Base-by-base conservation (phyloP, 2,797 vertebrate species). In the Arvicola amphibius region DNA sequence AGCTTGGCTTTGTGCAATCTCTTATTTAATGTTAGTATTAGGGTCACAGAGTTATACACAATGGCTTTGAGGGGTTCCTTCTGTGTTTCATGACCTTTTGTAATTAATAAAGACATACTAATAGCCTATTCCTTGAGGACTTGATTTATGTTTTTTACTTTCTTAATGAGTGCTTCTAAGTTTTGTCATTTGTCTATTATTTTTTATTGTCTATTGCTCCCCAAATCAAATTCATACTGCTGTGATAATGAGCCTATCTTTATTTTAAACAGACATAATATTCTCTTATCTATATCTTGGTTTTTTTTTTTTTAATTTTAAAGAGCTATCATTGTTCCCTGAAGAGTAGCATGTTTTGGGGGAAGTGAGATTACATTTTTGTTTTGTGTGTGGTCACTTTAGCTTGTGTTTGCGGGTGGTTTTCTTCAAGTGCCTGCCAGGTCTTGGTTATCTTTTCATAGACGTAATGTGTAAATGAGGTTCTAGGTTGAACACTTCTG, bases 371-470 rank as follows among this genome's bases (percentile, higher is more conserved):
- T 43, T 84, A 88, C 12, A 40, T 34, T 43, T 91, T 43, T 84
- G 5, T 19, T 32, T 71, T n/a, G 67, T 71, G 67, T 65, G 65
- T 59, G 43, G 43, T 80, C 91, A 84, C n/a, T 94, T 95, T 95
- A 79, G 43, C 81, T 94, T 95, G 40, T 94, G 23, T 88, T 90
- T 88, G 40, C 90, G 93, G 56, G 77, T 96, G 91, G n/a, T 92
- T 97, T 98, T 95, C 83, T 65, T 96, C 63, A 95, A 88, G 73
- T 76, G 77, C 51, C 94, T 98, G 92, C 92, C 93, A 97, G 53
- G 95, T 95, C 84, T 96, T 87, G 59, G 87, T 95, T 97, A 97
- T 97, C 94, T 97, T 85, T 94, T 92, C 94, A 90, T 48, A 74
- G 25, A 43, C 27, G 40, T 74, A 74, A 74, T 43, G 94, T 92